Percentiles rank a stretch among this genome's conserved stretches.
Evolutionary conservation across 2,797 vertebrate genomes (phyloP).

Genomic region (Molossus molossus): DNA sequence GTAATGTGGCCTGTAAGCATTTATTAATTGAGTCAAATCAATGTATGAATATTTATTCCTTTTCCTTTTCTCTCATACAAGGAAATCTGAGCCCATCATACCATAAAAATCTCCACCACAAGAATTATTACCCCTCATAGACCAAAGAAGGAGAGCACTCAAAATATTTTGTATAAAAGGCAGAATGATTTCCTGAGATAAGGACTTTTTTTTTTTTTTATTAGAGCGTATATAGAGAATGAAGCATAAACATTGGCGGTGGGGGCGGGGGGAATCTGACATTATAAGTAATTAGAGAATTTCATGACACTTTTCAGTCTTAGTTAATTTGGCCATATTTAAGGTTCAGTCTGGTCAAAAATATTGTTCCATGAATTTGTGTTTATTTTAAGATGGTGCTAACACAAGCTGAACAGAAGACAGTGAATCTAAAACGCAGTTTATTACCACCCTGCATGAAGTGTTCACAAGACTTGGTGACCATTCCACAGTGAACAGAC

Average conservation of each 20-base stretch:
- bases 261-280: background rate
- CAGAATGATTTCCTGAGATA: conserved; percentile 12
- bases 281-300: background rate
- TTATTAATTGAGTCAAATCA: conserved; percentile 45
- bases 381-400: conserved; percentile 64
- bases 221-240: background rate
- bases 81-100: background rate
- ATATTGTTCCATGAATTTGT: conserved; percentile 19
- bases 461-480: background rate
- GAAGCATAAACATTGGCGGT: background rate
- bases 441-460: conserved; percentile 47
- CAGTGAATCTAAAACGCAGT: conserved; percentile 52
- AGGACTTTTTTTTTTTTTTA: conserved; percentile 17
- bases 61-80: conserved; percentile 58
- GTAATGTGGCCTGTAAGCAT: background rate
- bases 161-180: conserved; percentile 46
- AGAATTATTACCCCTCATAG: conserved; percentile 36
- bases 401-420: conserved; percentile 33
- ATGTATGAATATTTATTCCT: background rate
- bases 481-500: conserved; percentile 33
- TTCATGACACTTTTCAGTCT: background rate
- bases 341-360: conserved; percentile 19
- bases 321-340: background rate
- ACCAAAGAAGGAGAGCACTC: background rate
- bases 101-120: conserved; percentile 1